Base-by-base conservation (phyloP, 2,888 invertebrate species). In the Scaptomyza reducta region DNA sequence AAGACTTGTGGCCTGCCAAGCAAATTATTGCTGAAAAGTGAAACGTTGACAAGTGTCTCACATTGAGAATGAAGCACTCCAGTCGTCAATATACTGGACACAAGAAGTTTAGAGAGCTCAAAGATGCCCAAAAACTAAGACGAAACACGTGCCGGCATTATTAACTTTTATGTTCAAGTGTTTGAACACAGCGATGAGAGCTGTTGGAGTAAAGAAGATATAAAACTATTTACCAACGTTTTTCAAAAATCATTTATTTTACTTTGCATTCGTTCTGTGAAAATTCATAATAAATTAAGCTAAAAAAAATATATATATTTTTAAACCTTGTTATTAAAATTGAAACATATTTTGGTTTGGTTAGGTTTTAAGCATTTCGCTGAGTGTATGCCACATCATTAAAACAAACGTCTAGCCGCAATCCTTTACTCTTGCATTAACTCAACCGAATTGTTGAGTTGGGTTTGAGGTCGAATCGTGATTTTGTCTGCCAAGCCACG, bases 31-130 rank as follows among this genome's bases (percentile, higher is more conserved):
- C 62, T 54, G 42, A 56, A 62, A 60, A 63, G 40, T 63, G 62
- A 77, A 87, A 64, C 62, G 64, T 65, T 73, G 62, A 57, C 81
- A 67, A 81, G 74, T 79, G 84, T 50, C 69, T 67, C 85, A 84
- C 85, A 84, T 81, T 84, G 87, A 80, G 60, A 74, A 67, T 31
- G 56, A 72, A 62, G 60, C 53, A 67, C 77, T 72, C 53, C 22
- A 63, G 47, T 47, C 42, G 53, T 72, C 59, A 63, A 77, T 77
- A 62, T 46, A 53, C 53, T 6, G 5, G 14, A 9, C 5, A 35
- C 58, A 18, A n/a, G 6, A 46, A 42, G 29, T 50, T 50, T 45
- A 35, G 41, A 41, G 18, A 29, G 6, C 22, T 14, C 7, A 6
- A 44, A 51, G 41, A 33, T 42, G 50, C 44, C 40, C 27, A 22